These are phyloP conservation scores for Sparidentex hasta DNA, from an alignment of 2,797 vertebrate genomes.

Conservation along the genomic window DNA sequence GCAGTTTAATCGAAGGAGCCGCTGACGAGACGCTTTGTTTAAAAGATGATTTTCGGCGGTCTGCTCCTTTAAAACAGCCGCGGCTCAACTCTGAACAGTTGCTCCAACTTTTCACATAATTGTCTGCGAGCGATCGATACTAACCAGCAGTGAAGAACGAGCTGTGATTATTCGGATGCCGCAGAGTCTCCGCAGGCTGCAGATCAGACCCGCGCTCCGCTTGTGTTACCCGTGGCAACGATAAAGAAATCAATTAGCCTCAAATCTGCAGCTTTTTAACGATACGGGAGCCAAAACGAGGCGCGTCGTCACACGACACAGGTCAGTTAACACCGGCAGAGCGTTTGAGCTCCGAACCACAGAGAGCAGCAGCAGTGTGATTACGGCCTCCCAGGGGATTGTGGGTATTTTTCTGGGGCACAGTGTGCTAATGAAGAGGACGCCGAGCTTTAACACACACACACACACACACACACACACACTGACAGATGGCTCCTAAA, in stretches of 20 bases:
- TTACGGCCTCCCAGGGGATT: conserved; percentile 14
- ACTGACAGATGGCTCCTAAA: not conserved
- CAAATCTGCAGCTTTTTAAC: conserved; percentile 1
- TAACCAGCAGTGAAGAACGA: conserved; percentile 25
- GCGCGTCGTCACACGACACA: not conserved
- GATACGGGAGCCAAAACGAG: not conserved
- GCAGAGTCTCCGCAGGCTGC: conserved; percentile 8
- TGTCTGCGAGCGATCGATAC: conserved; percentile 14
- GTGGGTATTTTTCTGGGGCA: conserved; percentile 33
- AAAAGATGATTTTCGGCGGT: not conserved
- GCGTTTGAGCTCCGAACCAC: conserved; percentile 4
- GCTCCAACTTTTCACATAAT: conserved; percentile 22
- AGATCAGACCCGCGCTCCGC: not conserved
- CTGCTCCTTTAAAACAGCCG: not conserved
- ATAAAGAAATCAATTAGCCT: conserved; percentile 28
- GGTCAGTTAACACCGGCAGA: not conserved
- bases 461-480: conserved; percentile 17
- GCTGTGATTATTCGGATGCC: conserved; percentile 6
- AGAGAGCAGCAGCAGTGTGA: not conserved
- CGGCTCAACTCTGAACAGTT: not conserved
- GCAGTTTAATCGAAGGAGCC: no score
- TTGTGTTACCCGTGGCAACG: conserved; percentile 12
- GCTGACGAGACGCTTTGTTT: no score
- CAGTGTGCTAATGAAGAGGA: conserved; percentile 14
- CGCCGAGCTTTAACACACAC: conserved; percentile 7